These are phyloP conservation scores for Podarcis muralis DNA, from an alignment of 2,113 vertebrate species.

Conservation along the genomic window DNA sequence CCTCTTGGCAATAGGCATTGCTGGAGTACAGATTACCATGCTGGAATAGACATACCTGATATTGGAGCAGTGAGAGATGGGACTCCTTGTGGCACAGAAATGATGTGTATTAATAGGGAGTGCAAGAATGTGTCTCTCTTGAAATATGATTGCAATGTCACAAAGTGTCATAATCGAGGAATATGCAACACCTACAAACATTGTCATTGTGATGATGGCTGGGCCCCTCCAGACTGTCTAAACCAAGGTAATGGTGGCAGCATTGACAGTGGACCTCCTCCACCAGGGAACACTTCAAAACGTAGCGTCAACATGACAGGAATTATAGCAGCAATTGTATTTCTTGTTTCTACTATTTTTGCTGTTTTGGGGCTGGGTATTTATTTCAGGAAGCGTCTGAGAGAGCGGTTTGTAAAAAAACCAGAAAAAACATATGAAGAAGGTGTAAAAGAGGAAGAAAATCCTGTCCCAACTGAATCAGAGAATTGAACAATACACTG, in stretches of 20 bases:
- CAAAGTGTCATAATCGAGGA: constrained; percentile 53
- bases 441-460: not conserved
- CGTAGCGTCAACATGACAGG: too few relatives aligned
- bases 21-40: constrained; percentile 28
- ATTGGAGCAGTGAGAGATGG: constrained; percentile 5
- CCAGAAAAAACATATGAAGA: too few relatives aligned
- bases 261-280: constrained; percentile 76
- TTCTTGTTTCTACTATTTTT: not conserved
- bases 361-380: not conserved
- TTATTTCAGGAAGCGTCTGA: not conserved
- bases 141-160: not conserved
- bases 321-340: not conserved
- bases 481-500: not conserved
- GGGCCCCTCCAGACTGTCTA: constrained; percentile 76
- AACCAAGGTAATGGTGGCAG: constrained; percentile 76
- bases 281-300: not conserved
- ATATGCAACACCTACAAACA: constrained; percentile 54
- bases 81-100: not conserved
- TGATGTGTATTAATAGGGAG: accelerated
- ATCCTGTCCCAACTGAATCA: not conserved
- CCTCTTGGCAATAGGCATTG: not conserved
- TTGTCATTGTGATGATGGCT: constrained; percentile 79
- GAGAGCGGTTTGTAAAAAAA: not conserved
- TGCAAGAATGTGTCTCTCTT: not conserved
- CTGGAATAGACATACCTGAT: not conserved